Conservation (phyloP, 92 coral and sea anemone genomes). For the Desmophyllum pertusum region DNA sequence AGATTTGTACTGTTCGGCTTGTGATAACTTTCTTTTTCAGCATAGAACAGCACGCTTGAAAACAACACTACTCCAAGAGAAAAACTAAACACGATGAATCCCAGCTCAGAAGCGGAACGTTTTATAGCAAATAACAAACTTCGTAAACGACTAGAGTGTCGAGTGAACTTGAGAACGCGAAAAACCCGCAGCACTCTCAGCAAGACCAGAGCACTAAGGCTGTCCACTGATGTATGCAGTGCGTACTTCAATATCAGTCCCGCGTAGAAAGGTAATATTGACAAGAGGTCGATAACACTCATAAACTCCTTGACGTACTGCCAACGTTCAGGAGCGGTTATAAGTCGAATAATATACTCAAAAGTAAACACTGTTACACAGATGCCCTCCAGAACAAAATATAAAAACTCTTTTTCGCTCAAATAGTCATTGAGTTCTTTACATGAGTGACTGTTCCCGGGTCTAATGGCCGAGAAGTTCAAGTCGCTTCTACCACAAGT, state of each 20-base stretch:
- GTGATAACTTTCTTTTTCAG: conserved; percentile 47
- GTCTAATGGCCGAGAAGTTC: conserved; percentile 10
- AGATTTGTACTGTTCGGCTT: conserved; percentile 47
- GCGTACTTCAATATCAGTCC: conserved; percentile 57
- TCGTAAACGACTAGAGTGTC: conserved; percentile 85
- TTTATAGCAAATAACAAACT: conserved; percentile 84
- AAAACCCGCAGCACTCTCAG: conserved; percentile 85
- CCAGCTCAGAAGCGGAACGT: conserved; percentile 94
- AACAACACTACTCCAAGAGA: conserved; percentile 80
- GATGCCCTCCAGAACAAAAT: conserved; percentile 72
- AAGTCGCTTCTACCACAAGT: conserved; percentile 48
- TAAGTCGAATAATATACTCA: conserved; percentile 73
- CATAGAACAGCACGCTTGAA: conserved; percentile 83
- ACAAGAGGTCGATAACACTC: conserved; percentile 77
- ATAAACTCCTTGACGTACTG: conserved; percentile 71
- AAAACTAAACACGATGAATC: conserved; percentile 80
- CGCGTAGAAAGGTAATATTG: conserved; percentile 84
- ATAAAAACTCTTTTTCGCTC: conserved; percentile 39
- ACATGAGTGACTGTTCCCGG: conserved; percentile 42
- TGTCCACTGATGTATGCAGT: conserved; percentile 64
- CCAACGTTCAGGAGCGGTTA: conserved; percentile 72
- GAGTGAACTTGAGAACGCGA: conserved; percentile 90
- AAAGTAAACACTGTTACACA: conserved; percentile 82
- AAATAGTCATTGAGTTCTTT: conserved; percentile 54
- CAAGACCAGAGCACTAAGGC: conserved; percentile 74